phyloP scores from a whole-genome alignment of 2,797 vertebrate species.

The Scolopax rusticola region DNA sequence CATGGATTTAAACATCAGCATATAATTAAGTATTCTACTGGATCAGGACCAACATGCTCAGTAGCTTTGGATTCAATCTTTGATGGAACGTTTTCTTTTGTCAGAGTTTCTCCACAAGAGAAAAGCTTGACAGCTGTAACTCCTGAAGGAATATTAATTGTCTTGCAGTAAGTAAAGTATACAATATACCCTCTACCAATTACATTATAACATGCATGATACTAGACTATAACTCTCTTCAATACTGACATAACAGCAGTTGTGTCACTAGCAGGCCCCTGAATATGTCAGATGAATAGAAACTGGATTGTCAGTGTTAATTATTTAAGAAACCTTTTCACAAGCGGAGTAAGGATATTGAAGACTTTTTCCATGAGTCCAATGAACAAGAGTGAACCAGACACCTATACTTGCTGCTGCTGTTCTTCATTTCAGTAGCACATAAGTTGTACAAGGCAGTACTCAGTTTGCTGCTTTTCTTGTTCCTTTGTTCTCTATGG shows the following conservation, averaged over 20 bases:
- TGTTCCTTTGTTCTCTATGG: not conserved
- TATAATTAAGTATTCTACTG: not conserved
- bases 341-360: not conserved
- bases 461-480: not conserved
- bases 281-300: not conserved
- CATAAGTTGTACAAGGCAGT: not conserved
- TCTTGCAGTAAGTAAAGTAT: not conserved
- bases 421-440: not conserved
- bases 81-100: not conserved
- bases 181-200: not conserved
- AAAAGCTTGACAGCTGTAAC: not conserved
- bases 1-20: not conserved
- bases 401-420: not conserved
- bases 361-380: not conserved
- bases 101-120: not conserved
- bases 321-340: not conserved
- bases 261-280: not conserved
- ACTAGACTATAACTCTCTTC: not conserved
- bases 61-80: not conserved
- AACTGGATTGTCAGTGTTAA: not conserved
- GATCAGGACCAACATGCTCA: fast-evolving
- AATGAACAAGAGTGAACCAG: not conserved
- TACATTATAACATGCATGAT: fast-evolving
- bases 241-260: not conserved
- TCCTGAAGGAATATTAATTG: not conserved